Conservation (phyloP, 2,888 invertebrate species). For the Mystacides longicornis region DNA sequence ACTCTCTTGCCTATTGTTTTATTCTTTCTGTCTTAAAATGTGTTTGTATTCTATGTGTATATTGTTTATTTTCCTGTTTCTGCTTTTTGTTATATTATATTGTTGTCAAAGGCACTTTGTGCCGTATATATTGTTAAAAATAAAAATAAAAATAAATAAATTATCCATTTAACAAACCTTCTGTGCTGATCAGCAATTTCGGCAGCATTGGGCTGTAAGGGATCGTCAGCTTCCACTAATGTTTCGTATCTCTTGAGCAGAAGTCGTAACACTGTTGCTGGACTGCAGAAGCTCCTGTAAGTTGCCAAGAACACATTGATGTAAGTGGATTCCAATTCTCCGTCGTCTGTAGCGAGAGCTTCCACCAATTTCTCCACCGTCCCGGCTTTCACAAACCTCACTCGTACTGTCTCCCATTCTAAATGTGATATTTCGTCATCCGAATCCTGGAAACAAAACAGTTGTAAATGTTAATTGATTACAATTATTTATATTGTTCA, state of each 20-base stretch:
- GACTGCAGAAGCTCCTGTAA: constrained; percentile 84
- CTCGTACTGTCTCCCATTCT: constrained; percentile 98
- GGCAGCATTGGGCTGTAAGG: constrained; percentile 39
- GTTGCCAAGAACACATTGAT: constrained; percentile 96
- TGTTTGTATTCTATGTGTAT: too few relatives aligned
- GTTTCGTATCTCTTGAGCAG: constrained; percentile 72
- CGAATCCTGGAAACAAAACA: constrained; percentile 69
- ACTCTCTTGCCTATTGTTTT: too few relatives aligned
- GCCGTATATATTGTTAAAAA: too few relatives aligned
- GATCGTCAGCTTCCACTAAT: constrained; percentile 49
- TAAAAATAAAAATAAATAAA: too few relatives aligned
- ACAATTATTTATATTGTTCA: too few relatives aligned
- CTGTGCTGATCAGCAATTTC: constrained; percentile 62
- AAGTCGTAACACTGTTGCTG: constrained; percentile 76
- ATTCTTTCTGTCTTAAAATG: too few relatives aligned
- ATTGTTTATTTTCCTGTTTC: too few relatives aligned
- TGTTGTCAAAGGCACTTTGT: too few relatives aligned
- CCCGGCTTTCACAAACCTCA: constrained; percentile 92
- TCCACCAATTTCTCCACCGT: constrained; percentile 90
- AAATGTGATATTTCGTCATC: constrained; percentile 91
- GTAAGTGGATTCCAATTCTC: constrained; percentile 94
- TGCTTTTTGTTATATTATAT: too few relatives aligned
- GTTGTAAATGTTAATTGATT: too few relatives aligned
- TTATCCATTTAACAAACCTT: constrained; percentile 45
- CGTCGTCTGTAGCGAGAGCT: constrained; percentile 87